Evolutionary conservation across 1,140 invertebrate species (phyloP), one percentile per base, ranked within the genome.

Genomic region (Micrasema minimum): DNA sequence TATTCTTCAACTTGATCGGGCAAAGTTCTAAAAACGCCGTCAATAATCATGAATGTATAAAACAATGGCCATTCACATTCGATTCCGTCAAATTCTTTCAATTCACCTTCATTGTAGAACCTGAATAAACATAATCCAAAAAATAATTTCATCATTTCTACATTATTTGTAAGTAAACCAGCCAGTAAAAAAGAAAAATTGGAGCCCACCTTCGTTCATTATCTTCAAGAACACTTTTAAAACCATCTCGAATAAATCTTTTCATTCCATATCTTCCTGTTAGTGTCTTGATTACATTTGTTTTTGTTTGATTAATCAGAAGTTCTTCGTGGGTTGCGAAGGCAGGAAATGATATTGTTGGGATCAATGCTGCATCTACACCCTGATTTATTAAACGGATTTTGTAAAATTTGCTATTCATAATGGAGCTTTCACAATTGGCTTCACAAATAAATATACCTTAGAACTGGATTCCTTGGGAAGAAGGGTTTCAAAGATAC

Each of bases 41-140:
- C 96, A 74, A 99, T 97, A 31, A 99, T 94, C 90, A 99, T 93
- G 79, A 93, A 94, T 20, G 96, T 90, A 78, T 92, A 97, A 85
- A 99, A 99, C 11, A 99, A 80, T 0, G 98, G 98, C 96, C 98
- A 99, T 84, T 99, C 96, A 78, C 94, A 96, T 85, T 99, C 98
- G 45, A 99, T 90, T 18, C 93, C 92, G 80, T 99, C 96, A 85
- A 98, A 99, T 77, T 96, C 91, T 88, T 98, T 90, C 0, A 90
- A 78, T 80, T 90, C 88, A 2, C 88, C 87, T 73, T 87, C 85
- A 67, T 88, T 82, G 76, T 90, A 90, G 77, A 88, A 86, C 57
- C 86, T 83, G 48, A 77, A 61, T 69, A 66, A 35, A 46, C n/a
- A n/a, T n/a, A n/a, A n/a, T n/a, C n/a, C n/a, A 57, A 46, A 26